A percentile compares a stretch with the other conserved stretches of the same genome.
These are phyloP conservation scores for Mythimna loreyi DNA, from an alignment of 2,888 invertebrate genomes.

Conservation along the genomic window DNA sequence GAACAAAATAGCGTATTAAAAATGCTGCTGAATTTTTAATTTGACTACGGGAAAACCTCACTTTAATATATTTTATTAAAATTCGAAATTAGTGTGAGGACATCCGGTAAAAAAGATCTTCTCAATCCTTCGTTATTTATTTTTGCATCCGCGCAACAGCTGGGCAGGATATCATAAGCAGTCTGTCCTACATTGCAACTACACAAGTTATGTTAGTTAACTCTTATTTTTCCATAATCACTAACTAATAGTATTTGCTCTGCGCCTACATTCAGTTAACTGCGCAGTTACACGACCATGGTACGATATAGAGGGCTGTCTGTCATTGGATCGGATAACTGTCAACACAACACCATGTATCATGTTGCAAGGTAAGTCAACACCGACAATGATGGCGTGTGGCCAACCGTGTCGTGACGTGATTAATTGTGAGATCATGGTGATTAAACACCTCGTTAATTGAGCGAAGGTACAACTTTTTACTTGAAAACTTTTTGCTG, in stretches of 20 bases:
- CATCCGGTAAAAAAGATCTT: background rate
- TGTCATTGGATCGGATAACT: conserved; percentile 52
- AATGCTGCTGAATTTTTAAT: background rate
- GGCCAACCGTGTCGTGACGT: conserved; percentile 71
- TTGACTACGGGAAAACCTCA: too few relatives aligned
- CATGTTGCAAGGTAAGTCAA: conserved; percentile 59
- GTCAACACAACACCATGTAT: conserved; percentile 60
- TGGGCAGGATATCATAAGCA: conserved; percentile 6
- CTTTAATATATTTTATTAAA: background rate
- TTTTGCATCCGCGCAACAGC: background rate
- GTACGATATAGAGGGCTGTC: conserved; percentile 20
- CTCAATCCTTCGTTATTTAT: background rate
- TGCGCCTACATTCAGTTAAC: conserved; percentile 27
- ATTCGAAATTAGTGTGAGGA: background rate
- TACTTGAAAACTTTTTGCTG: conserved; percentile 23
- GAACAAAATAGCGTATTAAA: too few relatives aligned
- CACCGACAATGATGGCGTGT: conserved; percentile 72
- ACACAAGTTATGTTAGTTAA: conserved; percentile 18
- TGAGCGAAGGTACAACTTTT: conserved; percentile 28
- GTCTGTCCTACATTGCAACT: conserved; percentile 9
- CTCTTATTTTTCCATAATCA: conserved; percentile 33
- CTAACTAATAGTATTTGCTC: conserved; percentile 11
- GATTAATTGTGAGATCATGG: conserved; percentile 45
- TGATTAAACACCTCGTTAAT: conserved; percentile 50
- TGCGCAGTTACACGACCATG: conserved; percentile 49